Conservation (phyloP, 2,888 invertebrate genomes). For the Drosophila mimica region DNA sequence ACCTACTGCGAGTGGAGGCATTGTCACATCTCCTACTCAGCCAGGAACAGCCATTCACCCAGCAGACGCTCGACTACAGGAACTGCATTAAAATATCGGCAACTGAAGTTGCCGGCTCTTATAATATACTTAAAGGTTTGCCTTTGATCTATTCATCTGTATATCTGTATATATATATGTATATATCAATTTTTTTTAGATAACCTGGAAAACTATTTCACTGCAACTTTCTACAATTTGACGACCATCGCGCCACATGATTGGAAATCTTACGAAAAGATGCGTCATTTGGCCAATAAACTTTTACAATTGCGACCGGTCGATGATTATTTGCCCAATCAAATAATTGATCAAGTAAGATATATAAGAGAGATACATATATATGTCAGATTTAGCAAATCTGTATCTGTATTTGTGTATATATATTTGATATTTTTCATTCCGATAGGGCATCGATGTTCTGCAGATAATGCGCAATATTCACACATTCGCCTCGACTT, state of each 20-base stretch:
- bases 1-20: slow-evolving; percentile 95
- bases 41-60: slow-evolving; percentile 89
- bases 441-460: slow-evolving; percentile 93
- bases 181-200: slow-evolving; percentile 63
- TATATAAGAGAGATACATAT: neutral
- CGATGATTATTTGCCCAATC: slow-evolving; percentile 97
- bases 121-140: slow-evolving; percentile 88
- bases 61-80: slow-evolving; percentile 86
- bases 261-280: slow-evolving; percentile 98
- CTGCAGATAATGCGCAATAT: slow-evolving; percentile 98
- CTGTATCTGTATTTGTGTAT: neutral
- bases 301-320: slow-evolving; percentile 92
- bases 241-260: slow-evolving; percentile 98
- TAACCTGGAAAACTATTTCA: slow-evolving; percentile 94
- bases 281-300: slow-evolving; percentile 95
- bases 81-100: slow-evolving; percentile 87
- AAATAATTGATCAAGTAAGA: slow-evolving; percentile 94
- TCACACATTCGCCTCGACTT: slow-evolving; percentile 96
- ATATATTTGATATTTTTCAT: neutral
- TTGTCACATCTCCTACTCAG: slow-evolving; percentile 95
- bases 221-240: slow-evolving; percentile 97
- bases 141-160: neutral
- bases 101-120: slow-evolving; percentile 86
- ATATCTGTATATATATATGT: neutral
- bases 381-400: neutral